A percentile compares a stretch with the other conserved stretches of the same genome.
Evolutionary conservation across 2,797 vertebrate genomes (phyloP).

Genomic region (Pogoniulus pusillus): DNA sequence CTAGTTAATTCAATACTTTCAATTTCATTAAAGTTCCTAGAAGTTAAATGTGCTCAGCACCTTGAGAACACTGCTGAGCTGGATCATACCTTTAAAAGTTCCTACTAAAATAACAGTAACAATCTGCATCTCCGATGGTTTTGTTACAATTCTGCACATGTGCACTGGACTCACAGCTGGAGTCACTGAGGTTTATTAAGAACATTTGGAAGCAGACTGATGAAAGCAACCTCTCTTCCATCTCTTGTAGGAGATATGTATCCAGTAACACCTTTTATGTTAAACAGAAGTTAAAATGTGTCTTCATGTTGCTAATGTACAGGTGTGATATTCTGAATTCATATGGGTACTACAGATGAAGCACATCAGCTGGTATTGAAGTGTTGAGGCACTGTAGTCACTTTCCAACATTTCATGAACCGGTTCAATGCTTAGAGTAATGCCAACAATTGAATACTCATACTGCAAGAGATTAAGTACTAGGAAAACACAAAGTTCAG

Average conservation of each 20-base stretch:
- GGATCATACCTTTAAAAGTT: background rate
- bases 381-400: rapidly evolving
- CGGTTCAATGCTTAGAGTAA: background rate
- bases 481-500: background rate
- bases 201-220: background rate
- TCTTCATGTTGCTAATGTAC: background rate
- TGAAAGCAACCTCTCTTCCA: background rate
- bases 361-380: background rate
- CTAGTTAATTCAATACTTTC: slow-evolving; percentile 20
- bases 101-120: background rate
- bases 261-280: background rate
- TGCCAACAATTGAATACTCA: background rate
- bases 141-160: background rate
- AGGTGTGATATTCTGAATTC: background rate
- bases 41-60: background rate
- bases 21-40: background rate
- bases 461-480: background rate
- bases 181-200: background rate
- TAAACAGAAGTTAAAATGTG: background rate
- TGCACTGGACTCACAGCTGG: background rate
- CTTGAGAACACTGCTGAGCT: background rate
- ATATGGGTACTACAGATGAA: background rate
- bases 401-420: background rate
- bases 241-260: background rate
- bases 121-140: background rate